A percentile compares a stretch with the other conserved stretches of the same genome.
These are phyloP conservation scores for Euleptes europaea DNA, from an alignment of 2,113 vertebrate genomes.

Conservation along the genomic window DNA sequence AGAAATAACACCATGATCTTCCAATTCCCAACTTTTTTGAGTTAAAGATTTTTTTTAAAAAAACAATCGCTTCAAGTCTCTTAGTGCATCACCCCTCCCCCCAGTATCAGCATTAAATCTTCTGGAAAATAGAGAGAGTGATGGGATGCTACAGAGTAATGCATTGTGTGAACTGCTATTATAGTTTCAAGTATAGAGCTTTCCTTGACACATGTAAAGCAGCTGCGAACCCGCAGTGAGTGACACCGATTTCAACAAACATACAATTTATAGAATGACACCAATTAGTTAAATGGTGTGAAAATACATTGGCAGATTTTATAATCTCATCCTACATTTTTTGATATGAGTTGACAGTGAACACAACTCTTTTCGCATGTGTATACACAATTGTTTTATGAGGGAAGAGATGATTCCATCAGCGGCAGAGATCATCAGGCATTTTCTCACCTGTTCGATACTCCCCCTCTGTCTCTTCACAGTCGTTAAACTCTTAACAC, in stretches of 20 bases:
- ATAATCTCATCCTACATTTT: constrained; percentile 43
- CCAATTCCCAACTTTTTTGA: fast-evolving
- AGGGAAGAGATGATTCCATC: constrained; percentile 33
- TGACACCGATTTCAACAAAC: constrained; percentile 49
- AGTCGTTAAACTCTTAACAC: constrained; percentile 29
- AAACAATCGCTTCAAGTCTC: neutral
- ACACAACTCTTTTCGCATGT: constrained; percentile 10
- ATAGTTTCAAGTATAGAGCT: constrained; percentile 30
- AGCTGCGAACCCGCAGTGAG: constrained; percentile 1
- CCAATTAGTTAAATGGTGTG: constrained; percentile 59
- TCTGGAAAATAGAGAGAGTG: neutral
- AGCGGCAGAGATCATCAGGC: constrained; percentile 38
- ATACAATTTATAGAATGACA: constrained; percentile 58
- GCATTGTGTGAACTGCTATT: neutral
- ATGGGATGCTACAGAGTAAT: fast-evolving
- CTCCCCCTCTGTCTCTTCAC: constrained; percentile 37
- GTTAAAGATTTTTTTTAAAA: neutral
- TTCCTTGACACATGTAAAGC: constrained; percentile 1
- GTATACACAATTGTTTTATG: neutral
- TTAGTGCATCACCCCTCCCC: fast-evolving
- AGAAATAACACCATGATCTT: fast-evolving
- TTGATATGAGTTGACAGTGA: constrained; percentile 48
- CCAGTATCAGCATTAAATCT: fast-evolving
- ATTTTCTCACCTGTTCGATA: constrained; percentile 52
- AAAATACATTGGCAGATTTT: constrained; percentile 54